A percentile compares a stretch with the other conserved stretches of the same genome.
phyloP scores from a whole-genome alignment of 2,113 vertebrate species.

The Setophaga coronata region DNA sequence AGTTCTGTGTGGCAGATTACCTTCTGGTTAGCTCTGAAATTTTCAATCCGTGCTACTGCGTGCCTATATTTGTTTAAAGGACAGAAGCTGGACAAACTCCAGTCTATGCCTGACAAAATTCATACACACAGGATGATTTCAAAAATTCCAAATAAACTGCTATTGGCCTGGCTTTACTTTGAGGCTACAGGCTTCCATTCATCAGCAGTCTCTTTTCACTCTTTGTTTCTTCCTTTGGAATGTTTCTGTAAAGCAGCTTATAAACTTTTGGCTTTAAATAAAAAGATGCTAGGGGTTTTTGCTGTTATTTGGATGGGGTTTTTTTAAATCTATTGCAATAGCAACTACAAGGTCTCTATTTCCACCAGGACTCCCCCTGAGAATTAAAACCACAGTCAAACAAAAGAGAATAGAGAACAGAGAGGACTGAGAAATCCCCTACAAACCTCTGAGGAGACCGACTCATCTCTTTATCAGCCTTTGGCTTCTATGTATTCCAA shows the following conservation, averaged over 20 bases:
- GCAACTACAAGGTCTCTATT: constrained; percentile 1
- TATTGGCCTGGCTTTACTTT: constrained; percentile 9
- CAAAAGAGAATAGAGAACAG: constrained; percentile 3
- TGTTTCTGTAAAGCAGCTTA: constrained; percentile 61
- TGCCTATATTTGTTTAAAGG: not conserved
- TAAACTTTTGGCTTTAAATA: constrained; percentile 45
- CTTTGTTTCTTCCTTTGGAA: constrained; percentile 60
- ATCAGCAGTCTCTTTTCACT: constrained; percentile 51
- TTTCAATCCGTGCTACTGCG: not conserved
- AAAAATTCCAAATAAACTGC: constrained; percentile 51
- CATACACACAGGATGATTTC: constrained; percentile 30
- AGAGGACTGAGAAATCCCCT: constrained; percentile 19
- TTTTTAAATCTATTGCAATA: not conserved
- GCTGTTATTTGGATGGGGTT: not conserved
- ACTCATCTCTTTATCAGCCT: constrained; percentile 55
- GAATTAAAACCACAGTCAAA: constrained; percentile 24
- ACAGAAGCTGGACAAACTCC: constrained; percentile 1
- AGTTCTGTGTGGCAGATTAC: not conserved
- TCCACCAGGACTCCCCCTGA: constrained; percentile 5
- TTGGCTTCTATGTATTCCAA: constrained; percentile 28
- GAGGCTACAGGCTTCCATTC: constrained; percentile 58
- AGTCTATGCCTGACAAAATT: not conserved
- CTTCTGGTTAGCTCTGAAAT: not conserved
- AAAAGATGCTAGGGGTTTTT: not conserved
- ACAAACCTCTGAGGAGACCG: not conserved